phyloP scores from a whole-genome alignment of 2,113 vertebrate genomes.

The Apodemus speciosus region DNA sequence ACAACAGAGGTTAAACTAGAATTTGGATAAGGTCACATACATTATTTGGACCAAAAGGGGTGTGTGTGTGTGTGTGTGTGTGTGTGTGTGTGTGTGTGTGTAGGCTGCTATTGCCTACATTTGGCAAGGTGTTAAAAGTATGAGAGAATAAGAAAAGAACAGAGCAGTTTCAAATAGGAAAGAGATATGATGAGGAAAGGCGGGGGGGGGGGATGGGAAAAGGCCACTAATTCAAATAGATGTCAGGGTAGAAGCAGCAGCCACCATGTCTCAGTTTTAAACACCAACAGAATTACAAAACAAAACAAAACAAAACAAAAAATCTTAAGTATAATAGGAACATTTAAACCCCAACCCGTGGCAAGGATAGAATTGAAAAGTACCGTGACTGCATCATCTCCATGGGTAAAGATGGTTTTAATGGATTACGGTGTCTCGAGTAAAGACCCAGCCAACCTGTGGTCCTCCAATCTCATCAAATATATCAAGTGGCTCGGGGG shows the following conservation, averaged over 20 bases:
- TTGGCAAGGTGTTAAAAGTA: neutral
- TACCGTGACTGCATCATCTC: rapidly evolving
- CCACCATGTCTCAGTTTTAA: neutral
- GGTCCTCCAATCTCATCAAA: neutral
- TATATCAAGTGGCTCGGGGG: neutral
- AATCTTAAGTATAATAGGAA: neutral
- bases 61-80: too few relatives aligned
- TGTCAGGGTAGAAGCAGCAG: neutral
- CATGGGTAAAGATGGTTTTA: neutral
- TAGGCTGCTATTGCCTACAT: neutral
- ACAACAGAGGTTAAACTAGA: neutral
- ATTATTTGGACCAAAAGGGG: neutral
- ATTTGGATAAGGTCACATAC: neutral
- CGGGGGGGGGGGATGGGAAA: neutral
- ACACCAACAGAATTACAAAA: neutral
- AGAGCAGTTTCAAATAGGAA: neutral
- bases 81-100: too few relatives aligned
- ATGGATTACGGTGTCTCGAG: neutral
- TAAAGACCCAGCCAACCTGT: neutral
- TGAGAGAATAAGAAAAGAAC: neutral
- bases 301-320: too few relatives aligned
- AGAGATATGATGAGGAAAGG: neutral
- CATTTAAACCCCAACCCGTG: neutral
- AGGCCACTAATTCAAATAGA: neutral
- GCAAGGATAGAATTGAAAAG: neutral